Evolutionary conservation across 2,113 vertebrate genomes (phyloP), one percentile per base, ranked within the genome.

Genomic region (Callipepla squamata): DNA sequence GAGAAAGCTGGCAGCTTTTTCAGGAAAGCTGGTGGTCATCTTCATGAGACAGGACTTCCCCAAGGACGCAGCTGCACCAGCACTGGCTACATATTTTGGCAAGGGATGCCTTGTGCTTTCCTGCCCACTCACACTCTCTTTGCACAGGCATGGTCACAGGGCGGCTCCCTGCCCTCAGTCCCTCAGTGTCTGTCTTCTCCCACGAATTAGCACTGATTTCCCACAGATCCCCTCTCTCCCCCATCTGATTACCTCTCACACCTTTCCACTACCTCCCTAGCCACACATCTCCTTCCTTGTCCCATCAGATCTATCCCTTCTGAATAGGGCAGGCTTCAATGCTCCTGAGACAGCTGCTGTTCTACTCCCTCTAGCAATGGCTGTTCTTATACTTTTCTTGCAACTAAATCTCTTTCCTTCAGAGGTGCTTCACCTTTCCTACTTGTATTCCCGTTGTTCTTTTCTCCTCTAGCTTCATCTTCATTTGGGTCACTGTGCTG

Each of bases 11-110:
- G 28, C 9, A 74, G 42, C 10, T 62, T 87, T 92, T 75, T 17
- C 14, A 79, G 9, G 28, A 40, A 79, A 16, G 30, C 20, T 79
- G 7, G 4, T 2, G 3, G 45, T 63, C 11, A 26, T 78, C 75
- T 50, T 14, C 48, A 25, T 9, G 21, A 36, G 42, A 26, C 53
- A 76, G n/a, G 36, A 73, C 21, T 90, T 1, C 0, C 28, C 15
- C 59, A 47, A 0, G 7, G 62, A 34, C 3, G 7, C 11, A 18
- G 32, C 15, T 80, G 55, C 0, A 0, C 36, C 5, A 1, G 40
- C 55, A 12, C 65, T n/a, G 8, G 1, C 23, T 1, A 0, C 28
- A 3, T 1, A 0, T n/a, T 81, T 73, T 7, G 4, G 42, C 6
- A 11, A 21, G 11, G 19, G 4, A 36, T 74, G 22, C 59, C 22